Evolutionary conservation across 2,113 vertebrate genomes (phyloP).

Genomic region (Ascaphus truei): DNA sequence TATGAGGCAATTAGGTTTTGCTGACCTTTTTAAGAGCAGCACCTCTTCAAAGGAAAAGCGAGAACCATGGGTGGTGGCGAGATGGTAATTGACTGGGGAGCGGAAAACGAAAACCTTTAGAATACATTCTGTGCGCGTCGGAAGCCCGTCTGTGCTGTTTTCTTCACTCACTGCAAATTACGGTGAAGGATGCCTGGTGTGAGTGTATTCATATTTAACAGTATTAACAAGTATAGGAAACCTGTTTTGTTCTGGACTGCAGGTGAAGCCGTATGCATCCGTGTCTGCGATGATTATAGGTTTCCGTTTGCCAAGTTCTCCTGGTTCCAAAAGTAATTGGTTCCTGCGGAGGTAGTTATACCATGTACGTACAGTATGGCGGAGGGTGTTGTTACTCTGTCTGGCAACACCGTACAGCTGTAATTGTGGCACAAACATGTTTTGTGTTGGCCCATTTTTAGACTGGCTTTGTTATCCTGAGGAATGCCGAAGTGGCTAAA

Average conservation of each 20-base stretch:
- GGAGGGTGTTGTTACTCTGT: neutral
- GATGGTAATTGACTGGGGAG: slow-evolving; percentile 8
- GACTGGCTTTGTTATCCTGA: no score
- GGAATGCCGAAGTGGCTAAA: no score
- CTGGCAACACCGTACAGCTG: no score
- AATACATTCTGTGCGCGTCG: neutral
- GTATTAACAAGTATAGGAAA: neutral
- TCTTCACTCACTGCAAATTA: slow-evolving; percentile 7
- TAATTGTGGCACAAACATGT: no score
- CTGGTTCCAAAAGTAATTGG: no score
- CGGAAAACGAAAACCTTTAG: slow-evolving; percentile 1
- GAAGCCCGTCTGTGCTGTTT: neutral
- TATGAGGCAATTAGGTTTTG: slow-evolving; percentile 28
- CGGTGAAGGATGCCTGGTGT: neutral
- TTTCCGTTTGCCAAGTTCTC: no score
- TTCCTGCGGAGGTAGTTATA: neutral
- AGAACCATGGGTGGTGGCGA: slow-evolving; percentile 29
- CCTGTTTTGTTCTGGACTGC: slow-evolving; percentile 1
- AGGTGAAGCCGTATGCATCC: neutral
- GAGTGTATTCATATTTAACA: slow-evolving; percentile 33
- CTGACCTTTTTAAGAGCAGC: slow-evolving; percentile 29
- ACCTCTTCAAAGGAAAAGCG: slow-evolving; percentile 28
- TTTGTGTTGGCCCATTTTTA: no score
- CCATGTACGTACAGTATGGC: neutral
- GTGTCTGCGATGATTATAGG: neutral